Conservation (phyloP, 2,797 vertebrate species). For the Emydoidea blandingii region DNA sequence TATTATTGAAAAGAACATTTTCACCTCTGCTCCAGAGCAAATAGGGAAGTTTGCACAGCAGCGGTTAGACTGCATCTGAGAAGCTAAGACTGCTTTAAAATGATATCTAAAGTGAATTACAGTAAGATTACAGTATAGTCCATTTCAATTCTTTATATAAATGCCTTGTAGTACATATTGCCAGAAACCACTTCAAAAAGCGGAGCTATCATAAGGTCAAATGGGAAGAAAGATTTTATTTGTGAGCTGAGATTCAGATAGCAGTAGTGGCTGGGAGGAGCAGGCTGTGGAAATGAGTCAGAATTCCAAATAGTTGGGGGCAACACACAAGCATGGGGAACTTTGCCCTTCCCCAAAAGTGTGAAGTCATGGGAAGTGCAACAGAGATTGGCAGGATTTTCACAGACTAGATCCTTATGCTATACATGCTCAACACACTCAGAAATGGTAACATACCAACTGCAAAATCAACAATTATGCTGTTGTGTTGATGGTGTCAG, state of each 20-base stretch:
- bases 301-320: background rate
- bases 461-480: slow-evolving; percentile 24
- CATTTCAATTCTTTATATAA: background rate
- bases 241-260: background rate
- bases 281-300: background rate
- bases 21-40: background rate
- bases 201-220: background rate
- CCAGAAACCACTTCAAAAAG: background rate
- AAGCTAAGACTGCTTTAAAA: background rate
- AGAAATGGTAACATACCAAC: background rate
- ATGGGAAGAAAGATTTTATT: background rate
- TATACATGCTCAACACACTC: background rate
- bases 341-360: background rate
- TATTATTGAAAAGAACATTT: background rate
- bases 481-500: background rate
- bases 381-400: background rate
- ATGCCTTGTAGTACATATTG: background rate
- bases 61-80: background rate
- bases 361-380: background rate
- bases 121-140: accelerated
- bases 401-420: background rate
- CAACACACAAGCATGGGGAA: background rate
- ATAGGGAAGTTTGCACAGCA: background rate
- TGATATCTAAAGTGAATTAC: background rate
- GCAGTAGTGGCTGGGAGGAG: background rate